Evolutionary conservation across 2,113 vertebrate species (phyloP).

Genomic region (Eleginops maclovinus): DNA sequence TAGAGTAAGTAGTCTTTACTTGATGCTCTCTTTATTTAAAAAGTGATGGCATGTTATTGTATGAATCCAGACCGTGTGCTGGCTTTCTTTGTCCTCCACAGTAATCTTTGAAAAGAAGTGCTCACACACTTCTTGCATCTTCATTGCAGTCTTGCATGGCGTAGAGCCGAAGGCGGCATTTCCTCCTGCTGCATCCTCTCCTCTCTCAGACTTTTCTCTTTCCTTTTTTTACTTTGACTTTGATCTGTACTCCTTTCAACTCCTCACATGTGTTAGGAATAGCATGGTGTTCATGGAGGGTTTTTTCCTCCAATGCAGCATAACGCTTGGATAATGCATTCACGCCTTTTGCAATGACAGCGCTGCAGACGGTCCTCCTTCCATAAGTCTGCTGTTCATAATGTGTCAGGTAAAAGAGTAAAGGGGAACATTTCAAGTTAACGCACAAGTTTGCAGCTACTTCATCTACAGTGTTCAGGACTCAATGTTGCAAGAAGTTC

Average conservation of each 20-base stretch:
- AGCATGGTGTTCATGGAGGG: slow-evolving; percentile 71
- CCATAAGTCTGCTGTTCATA: slow-evolving; percentile 29
- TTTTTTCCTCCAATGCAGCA: slow-evolving; percentile 54
- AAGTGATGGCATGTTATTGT: not conserved
- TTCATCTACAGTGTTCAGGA: too few relatives aligned
- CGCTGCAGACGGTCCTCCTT: slow-evolving; percentile 49
- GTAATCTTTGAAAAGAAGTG: slow-evolving; percentile 14
- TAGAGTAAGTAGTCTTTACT: not conserved
- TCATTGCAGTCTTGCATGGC: slow-evolving; percentile 26
- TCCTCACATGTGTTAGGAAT: slow-evolving; percentile 69
- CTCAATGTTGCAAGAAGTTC: too few relatives aligned
- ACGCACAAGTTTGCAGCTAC: slow-evolving; percentile 41
- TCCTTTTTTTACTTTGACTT: slow-evolving; percentile 48
- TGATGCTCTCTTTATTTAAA: not conserved
- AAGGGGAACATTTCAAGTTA: slow-evolving; percentile 32
- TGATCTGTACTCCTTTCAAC: slow-evolving; percentile 72
- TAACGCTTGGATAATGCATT: slow-evolving; percentile 70
- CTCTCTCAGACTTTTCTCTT: slow-evolving; percentile 32
- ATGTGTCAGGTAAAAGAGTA: slow-evolving; percentile 40
- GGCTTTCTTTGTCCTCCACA: not conserved
- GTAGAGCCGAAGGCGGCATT: slow-evolving; percentile 36
- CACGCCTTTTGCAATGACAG: slow-evolving; percentile 66
- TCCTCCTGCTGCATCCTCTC: slow-evolving; percentile 54
- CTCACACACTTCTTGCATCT: slow-evolving; percentile 17
- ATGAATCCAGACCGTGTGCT: slow-evolving; percentile 16